Evolutionary conservation across 30 jellyfish, hydroid and myxozoan genomes (phyloP).

Genomic region (Mastigias papua): DNA sequence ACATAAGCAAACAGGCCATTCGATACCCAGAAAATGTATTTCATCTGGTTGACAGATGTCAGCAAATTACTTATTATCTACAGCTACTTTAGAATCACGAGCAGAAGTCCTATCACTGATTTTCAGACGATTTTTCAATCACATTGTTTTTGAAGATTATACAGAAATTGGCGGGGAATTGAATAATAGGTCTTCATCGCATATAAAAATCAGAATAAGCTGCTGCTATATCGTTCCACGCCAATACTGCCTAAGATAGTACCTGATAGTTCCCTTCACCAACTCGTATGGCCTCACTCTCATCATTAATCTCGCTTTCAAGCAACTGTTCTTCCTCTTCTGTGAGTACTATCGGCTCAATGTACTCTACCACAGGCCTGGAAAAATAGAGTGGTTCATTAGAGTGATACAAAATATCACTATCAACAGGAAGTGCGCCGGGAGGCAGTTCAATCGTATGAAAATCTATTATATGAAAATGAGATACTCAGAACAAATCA

Average conservation of each 20-base stretch:
- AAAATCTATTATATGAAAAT: too few species aligned
- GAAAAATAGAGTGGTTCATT: neutral
- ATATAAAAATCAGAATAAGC: neutral
- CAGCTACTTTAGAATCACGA: too few species aligned
- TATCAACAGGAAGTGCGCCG: neutral
- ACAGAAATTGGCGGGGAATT: too few species aligned
- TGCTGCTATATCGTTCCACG: neutral
- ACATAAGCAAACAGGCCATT: too few species aligned
- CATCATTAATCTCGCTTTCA: neutral
- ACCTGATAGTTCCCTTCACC: slow-evolving; percentile 3
- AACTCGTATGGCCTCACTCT: neutral
- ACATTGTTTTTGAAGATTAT: too few species aligned
- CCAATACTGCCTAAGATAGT: neutral
- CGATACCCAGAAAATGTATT: too few species aligned
- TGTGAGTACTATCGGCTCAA: neutral
- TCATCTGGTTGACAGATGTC: too few species aligned
- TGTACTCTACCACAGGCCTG: slow-evolving; percentile 14
- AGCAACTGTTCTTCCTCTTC: slow-evolving; percentile 5
- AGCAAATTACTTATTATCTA: too few species aligned
- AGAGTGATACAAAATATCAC: neutral
- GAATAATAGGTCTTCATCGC: too few species aligned
- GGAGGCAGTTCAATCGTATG: neutral
- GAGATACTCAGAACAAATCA: too few species aligned
- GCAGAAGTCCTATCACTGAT: too few species aligned
- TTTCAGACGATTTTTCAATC: too few species aligned